Evolutionary conservation across 2,113 vertebrate species (phyloP).

Genomic region (Laticauda colubrina): DNA sequence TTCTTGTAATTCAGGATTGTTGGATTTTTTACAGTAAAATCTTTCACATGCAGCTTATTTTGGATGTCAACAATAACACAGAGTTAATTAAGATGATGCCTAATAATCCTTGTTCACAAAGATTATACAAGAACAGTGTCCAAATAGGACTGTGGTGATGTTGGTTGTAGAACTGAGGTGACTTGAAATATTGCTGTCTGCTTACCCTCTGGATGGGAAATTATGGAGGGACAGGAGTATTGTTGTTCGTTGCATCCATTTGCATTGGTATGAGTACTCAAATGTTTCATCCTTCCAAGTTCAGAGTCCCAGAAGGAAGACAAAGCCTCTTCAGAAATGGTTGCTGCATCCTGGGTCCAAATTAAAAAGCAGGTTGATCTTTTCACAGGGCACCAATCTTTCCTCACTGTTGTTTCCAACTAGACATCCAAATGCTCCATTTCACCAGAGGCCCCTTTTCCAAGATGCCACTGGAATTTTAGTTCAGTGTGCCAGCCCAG

Average conservation of each 20-base stretch:
- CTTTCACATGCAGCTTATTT: neutral
- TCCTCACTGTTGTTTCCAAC: too few species aligned
- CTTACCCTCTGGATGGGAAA: neutral
- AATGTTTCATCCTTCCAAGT: neutral
- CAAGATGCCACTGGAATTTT: neutral
- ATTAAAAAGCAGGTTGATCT: neutral
- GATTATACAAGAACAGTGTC: neutral
- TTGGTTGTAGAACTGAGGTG: neutral
- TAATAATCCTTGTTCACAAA: neutral
- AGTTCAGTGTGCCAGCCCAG: neutral
- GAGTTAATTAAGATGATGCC: neutral
- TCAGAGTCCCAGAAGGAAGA: neutral
- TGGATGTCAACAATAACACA: neutral
- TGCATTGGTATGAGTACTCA: neutral
- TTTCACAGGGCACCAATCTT: too few species aligned
- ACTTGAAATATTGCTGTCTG: neutral
- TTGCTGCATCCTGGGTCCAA: neutral
- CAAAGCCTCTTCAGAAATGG: neutral
- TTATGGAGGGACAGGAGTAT: neutral
- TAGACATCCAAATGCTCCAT: neutral
- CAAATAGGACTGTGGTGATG: neutral
- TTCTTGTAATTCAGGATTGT: neutral
- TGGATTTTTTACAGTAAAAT: neutral
- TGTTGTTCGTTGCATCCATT: neutral
- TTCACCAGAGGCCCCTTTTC: neutral